Evolutionary conservation across 2,797 vertebrate genomes (phyloP).

Genomic region (Betta splendens): DNA sequence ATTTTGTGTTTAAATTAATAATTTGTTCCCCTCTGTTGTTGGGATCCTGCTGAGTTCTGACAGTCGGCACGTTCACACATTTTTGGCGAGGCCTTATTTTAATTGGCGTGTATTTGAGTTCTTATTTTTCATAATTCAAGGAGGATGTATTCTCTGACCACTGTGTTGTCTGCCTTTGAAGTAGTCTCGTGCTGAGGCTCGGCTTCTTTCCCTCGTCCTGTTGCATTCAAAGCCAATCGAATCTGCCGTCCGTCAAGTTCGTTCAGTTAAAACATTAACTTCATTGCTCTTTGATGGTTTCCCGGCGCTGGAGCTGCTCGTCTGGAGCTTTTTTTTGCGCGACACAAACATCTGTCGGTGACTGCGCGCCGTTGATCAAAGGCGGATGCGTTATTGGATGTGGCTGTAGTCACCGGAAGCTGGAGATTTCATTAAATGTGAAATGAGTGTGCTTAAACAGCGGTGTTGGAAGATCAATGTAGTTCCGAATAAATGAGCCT

Average conservation of each 20-base stretch:
- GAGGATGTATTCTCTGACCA: constrained; percentile 21
- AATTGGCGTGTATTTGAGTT: constrained; percentile 16
- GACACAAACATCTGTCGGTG: constrained; percentile 6
- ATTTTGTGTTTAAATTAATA: constrained; percentile 6
- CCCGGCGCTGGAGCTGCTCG: constrained; percentile 11
- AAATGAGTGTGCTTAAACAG: background rate
- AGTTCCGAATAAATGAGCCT: background rate
- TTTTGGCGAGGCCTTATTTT: constrained; percentile 17
- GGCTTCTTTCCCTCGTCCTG: constrained; percentile 12
- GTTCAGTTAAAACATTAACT: constrained; percentile 4
- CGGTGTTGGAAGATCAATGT: background rate
- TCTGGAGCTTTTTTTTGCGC: constrained; percentile 4
- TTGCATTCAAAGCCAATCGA: constrained; percentile 13
- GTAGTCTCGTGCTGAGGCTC: constrained; percentile 5
- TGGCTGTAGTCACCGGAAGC: background rate
- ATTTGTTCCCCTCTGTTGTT: constrained; percentile 4
- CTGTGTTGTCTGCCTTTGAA: constrained; percentile 31
- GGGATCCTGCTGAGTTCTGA: constrained; percentile 7
- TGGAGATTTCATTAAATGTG: constrained; percentile 4
- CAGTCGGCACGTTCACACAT: constrained; percentile 1
- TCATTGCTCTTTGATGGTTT: constrained; percentile 22
- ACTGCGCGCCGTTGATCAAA: constrained; percentile 26
- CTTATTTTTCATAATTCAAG: constrained; percentile 26
- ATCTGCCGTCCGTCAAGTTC: constrained; percentile 23
- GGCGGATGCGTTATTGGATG: background rate